Percentiles rank a stretch among this genome's conserved stretches.
phyloP scores from a whole-genome alignment of 2,888 invertebrate species.

The Heteromurus nitidus region DNA sequence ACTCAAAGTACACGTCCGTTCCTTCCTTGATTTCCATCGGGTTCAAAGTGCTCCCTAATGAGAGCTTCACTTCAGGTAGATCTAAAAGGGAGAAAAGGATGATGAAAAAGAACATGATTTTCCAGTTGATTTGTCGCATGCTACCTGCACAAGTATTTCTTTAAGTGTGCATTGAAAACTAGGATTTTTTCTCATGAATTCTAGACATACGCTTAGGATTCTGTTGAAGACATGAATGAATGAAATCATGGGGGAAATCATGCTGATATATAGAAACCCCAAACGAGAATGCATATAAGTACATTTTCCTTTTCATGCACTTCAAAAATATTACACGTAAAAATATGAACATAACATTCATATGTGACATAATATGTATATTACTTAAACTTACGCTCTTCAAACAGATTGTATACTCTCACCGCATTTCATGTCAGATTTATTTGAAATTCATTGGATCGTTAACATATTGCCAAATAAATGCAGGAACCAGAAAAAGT shows the following conservation, averaged over 20 bases:
- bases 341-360: too few relatives aligned
- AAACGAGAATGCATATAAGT: too few relatives aligned
- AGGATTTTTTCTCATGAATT: background rate
- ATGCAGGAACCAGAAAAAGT: too few relatives aligned
- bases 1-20: constrained; percentile 73
- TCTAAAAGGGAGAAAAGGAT: constrained; percentile 60
- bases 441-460: too few relatives aligned
- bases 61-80: constrained; percentile 72
- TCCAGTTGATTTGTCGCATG: constrained; percentile 5
- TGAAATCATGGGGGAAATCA: constrained; percentile 11
- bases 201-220: background rate
- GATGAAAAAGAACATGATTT: constrained; percentile 14
- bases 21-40: constrained; percentile 73
- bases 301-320: too few relatives aligned
- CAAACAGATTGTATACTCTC: too few relatives aligned
- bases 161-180: constrained; percentile 56
- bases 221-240: background rate
- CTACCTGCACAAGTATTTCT: constrained; percentile 49
- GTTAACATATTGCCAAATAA: too few relatives aligned
- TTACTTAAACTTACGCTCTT: too few relatives aligned
- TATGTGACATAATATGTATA: too few relatives aligned
- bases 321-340: too few relatives aligned
- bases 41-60: constrained; percentile 72
- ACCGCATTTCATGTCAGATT: too few relatives aligned
- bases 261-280: too few relatives aligned